Evolutionary conservation across 2,888 invertebrate genomes (phyloP).

Genomic region (Oxyteleia sp.): DNA sequence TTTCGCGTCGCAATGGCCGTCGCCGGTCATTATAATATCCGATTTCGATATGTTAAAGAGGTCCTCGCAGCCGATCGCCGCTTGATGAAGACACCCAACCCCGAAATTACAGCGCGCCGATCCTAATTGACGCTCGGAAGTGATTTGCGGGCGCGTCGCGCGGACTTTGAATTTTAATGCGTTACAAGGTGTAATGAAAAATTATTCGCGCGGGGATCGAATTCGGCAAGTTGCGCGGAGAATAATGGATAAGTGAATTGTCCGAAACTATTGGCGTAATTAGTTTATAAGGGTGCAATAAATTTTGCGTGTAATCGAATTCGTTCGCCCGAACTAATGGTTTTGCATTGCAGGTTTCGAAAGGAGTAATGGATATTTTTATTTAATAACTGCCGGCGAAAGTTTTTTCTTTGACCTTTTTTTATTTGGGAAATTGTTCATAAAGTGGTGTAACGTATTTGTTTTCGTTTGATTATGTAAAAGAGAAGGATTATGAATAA

Average conservation of each 20-base stretch:
- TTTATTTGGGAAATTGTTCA: too few relatives aligned
- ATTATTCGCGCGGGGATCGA: not conserved
- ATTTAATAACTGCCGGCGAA: not conserved
- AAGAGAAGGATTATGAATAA: too few relatives aligned
- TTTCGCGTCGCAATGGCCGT: constrained; percentile 27
- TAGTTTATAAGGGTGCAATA: not conserved
- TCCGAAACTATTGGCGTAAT: not conserved
- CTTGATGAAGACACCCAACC: constrained; percentile 48
- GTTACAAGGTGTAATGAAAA: constrained; percentile 25
- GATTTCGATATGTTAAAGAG: constrained; percentile 78
- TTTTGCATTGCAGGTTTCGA: not conserved
- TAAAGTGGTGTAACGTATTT: too few relatives aligned
- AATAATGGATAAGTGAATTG: constrained; percentile 6
- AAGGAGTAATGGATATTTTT: not conserved
- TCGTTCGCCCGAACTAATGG: not conserved
- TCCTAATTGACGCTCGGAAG: constrained; percentile 53
- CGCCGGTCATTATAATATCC: constrained; percentile 77
- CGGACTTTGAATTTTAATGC: constrained; percentile 44
- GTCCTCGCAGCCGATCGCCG: constrained; percentile 71
- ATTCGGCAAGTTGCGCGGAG: not conserved
- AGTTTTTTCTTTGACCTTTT: not conserved
- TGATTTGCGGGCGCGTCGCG: constrained; percentile 46
- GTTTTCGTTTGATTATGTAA: too few relatives aligned
- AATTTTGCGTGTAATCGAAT: constrained; percentile 3
- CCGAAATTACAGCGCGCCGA: constrained; percentile 56